Conservation (phyloP, 1,140 invertebrate genomes). For the Aphelinus certus region DNA sequence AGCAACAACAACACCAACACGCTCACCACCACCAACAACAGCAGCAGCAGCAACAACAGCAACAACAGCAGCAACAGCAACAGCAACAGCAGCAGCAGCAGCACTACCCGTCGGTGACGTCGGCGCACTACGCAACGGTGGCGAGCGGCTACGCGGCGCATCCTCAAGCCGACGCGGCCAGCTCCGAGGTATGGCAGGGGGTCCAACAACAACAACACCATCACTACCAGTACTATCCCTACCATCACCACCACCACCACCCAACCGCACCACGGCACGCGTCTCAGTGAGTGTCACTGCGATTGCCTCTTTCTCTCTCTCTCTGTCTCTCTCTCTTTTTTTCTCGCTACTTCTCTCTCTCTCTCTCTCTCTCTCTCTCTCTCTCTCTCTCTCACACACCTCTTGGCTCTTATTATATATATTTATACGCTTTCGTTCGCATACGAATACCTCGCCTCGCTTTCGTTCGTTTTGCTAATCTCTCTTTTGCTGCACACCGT, state of each 20-base stretch:
- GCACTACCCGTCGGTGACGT: constrained; percentile 57
- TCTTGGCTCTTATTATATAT: not conserved
- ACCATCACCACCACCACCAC: constrained; percentile 70
- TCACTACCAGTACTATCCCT: constrained; percentile 73
- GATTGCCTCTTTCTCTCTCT: constrained; percentile 19
- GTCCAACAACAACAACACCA: constrained; percentile 71
- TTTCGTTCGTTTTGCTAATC: no score
- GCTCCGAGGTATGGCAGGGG: constrained; percentile 73
- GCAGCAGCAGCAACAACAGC: constrained; percentile 50
- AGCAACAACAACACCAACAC: constrained; percentile 43
- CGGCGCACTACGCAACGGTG: constrained; percentile 54
- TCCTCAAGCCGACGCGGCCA: constrained; percentile 47
- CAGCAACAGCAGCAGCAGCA: constrained; percentile 46
- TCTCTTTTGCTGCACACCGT: no score
- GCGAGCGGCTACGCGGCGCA: constrained; percentile 49
- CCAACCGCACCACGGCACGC: constrained; percentile 69
- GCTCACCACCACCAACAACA: constrained; percentile 47
- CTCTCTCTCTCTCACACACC: constrained; percentile 12
- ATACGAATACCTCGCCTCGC: no score
- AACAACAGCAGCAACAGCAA: constrained; percentile 44
- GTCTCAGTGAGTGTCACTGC: constrained; percentile 71
- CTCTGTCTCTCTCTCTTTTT: not conserved
- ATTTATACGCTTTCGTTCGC: not conserved
- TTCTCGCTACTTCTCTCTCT: constrained; percentile 38
- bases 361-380: not conserved